Base-by-base conservation (phyloP, 1,140 invertebrate species). In the Drosophila equinoxialis region DNA sequence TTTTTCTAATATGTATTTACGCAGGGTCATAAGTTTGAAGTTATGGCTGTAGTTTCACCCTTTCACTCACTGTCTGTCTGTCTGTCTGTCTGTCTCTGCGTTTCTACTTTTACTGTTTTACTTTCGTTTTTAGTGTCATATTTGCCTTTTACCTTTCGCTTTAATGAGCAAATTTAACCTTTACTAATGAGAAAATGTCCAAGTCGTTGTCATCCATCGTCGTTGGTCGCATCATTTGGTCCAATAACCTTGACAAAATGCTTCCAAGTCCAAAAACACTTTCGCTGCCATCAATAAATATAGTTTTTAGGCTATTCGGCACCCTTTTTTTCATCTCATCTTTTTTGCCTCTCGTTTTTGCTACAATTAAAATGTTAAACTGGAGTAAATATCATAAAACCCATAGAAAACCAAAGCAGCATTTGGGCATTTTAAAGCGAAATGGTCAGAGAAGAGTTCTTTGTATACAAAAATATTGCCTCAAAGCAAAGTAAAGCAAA, bases 321-420 rank as follows among this genome's bases (percentile, higher is more conserved):
- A 51, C 55, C 23, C n/a, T 30, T 70, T 74, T 82, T 68, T 72
- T 82, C 23, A 26, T 26, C 23, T 26, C 3, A 4, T 26, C 23
- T 82, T 82, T 71, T 33, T 62, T 54, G 69, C 58, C 63, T 77
- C 45, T 42, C 26, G 20, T 42, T 42, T 20, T 66, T 89, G 84
- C 67, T 78, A 89, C 84, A 89, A 89, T 89, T 89, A 89, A 89
- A 89, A 89, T 89, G 84, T 89, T 89, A 89, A 89, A 89, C 81
- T 78, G 75, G 77, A 84, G 80, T 81, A 89, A 75, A 74, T 74
- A 68, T 81, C 77, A 57, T 89, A 89, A 89, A 87, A 71, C 65
- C 42, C 23, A 73, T 61, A 61, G 37, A 71, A 81, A 80, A 76
- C 39, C n/a, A 45, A 26, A 11, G 6, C 10, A 10, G 51, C 14